Percentiles rank a stretch among this genome's conserved stretches.
These are phyloP conservation scores for Meliscaeva auricollis DNA, from an alignment of 2,888 invertebrate genomes.

Conservation along the genomic window DNA sequence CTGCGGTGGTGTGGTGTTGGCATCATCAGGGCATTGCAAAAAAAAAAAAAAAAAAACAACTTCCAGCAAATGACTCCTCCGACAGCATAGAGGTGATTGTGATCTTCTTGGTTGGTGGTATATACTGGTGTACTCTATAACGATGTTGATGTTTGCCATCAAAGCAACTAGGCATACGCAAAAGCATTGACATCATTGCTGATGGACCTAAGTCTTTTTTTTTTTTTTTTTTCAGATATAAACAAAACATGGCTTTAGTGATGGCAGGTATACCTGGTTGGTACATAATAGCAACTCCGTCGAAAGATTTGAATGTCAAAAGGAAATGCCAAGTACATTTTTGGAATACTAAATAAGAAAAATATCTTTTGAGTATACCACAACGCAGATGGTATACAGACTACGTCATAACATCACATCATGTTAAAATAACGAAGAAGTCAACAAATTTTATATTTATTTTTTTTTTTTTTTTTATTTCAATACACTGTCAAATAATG, in stretches of 20 bases:
- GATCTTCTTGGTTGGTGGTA: conserved; percentile 4
- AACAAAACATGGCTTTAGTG: background rate
- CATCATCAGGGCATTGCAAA: background rate
- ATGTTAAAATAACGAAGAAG: no score
- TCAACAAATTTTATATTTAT: background rate
- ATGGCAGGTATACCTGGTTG: no score
- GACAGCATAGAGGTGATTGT: conserved; percentile 36
- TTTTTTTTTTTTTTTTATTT: conserved; percentile 18
- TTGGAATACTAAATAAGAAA: conserved; percentile 54
- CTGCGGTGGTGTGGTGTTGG: background rate
- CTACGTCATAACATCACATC: background rate
- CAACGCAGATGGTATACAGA: background rate
- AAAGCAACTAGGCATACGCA: conserved; percentile 55
- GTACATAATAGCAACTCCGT: conserved; percentile 1
- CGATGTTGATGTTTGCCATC: conserved; percentile 21
- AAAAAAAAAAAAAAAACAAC: conserved; percentile 32
- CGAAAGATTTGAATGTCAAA: conserved; percentile 63
- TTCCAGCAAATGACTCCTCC: conserved; percentile 26
- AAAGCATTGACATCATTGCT: conserved; percentile 46
- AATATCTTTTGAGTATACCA: conserved; percentile 3
- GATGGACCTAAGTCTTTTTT: conserved; percentile 59
- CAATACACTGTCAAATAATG: conserved; percentile 20
- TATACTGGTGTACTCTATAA: background rate
- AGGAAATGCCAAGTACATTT: conserved; percentile 54
- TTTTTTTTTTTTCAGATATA: conserved; percentile 22